Evolutionary conservation across 1,140 invertebrate genomes (phyloP).

Genomic region (Ganaspis sp.): DNA sequence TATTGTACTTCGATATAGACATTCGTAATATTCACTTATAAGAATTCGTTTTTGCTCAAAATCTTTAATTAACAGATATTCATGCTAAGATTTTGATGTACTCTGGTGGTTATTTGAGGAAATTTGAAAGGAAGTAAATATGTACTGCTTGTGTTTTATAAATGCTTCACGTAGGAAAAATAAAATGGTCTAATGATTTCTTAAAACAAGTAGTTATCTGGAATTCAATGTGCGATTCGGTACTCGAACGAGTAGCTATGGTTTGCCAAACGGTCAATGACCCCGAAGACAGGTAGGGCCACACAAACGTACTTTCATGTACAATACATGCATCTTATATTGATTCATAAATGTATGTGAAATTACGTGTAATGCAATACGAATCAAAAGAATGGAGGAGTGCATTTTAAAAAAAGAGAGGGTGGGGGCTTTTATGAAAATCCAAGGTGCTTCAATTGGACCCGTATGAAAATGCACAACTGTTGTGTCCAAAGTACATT

Average conservation of each 20-base stretch:
- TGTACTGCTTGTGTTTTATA: background rate
- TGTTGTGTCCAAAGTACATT: too few species aligned
- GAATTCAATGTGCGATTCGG: slow-evolving; percentile 4
- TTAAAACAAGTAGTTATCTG: background rate
- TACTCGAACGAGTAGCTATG: background rate
- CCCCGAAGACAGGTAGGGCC: background rate
- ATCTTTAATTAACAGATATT: too few species aligned
- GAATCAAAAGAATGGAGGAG: background rate
- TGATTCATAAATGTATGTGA: background rate
- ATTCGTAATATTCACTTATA: too few species aligned
- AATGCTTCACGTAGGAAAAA: too few species aligned
- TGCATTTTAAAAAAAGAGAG: background rate
- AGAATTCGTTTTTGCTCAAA: too few species aligned
- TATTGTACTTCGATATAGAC: too few species aligned
- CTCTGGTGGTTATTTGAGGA: too few species aligned
- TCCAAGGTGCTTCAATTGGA: background rate
- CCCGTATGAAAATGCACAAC: too few species aligned
- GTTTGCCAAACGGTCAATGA: slow-evolving; percentile 8
- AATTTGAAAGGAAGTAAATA: background rate
- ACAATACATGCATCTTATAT: background rate
- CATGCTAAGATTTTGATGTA: too few species aligned
- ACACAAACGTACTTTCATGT: background rate
- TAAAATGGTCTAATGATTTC: too few species aligned
- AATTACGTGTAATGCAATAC: slow-evolving; percentile 3
- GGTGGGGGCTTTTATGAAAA: background rate